A percentile compares a stretch with the other conserved stretches of the same genome.
Conservation (phyloP, 2,113 vertebrate species). For the Heterotis niloticus region DNA sequence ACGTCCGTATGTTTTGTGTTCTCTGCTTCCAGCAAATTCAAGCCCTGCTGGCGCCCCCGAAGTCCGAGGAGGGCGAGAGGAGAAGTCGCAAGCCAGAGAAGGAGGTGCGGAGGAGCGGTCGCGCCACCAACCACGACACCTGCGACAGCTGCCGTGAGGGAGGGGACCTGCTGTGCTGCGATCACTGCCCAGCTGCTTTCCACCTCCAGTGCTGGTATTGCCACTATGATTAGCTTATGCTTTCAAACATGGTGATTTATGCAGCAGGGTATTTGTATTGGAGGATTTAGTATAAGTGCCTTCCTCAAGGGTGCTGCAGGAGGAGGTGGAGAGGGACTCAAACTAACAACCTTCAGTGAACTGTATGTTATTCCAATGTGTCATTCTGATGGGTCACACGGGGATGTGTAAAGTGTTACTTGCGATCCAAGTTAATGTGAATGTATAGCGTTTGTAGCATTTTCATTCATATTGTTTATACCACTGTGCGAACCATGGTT, state of each 20-base stretch:
- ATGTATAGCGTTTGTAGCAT: too few species aligned
- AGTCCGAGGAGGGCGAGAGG: conserved; percentile 87
- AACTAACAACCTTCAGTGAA: too few species aligned
- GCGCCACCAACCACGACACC: conserved; percentile 94
- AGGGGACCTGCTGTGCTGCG: conserved; percentile 88
- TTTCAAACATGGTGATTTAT: background rate
- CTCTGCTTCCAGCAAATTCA: conserved; percentile 82
- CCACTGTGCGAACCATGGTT: too few species aligned
- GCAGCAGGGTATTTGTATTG: background rate
- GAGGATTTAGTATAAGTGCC: background rate
- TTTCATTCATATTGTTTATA: too few species aligned
- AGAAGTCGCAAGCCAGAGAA: conserved; percentile 78
- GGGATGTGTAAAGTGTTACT: too few species aligned
- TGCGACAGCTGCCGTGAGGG: conserved; percentile 95
- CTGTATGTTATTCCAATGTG: too few species aligned
- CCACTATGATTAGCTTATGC: background rate
- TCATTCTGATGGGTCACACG: too few species aligned
- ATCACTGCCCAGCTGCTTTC: conserved; percentile 92
- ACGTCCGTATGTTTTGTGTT: background rate
- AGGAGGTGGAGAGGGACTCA: too few species aligned
- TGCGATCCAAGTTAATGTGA: too few species aligned
- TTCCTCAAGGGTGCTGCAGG: background rate
- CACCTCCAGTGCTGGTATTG: conserved; percentile 90
- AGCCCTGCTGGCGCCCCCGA: conserved; percentile 86
- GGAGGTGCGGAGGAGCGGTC: conserved; percentile 84